A percentile compares a stretch with the other conserved stretches of the same genome.
These are phyloP conservation scores for Oreohelix idahoensis DNA, from an alignment of 1,140 invertebrate species.

Conservation along the genomic window DNA sequence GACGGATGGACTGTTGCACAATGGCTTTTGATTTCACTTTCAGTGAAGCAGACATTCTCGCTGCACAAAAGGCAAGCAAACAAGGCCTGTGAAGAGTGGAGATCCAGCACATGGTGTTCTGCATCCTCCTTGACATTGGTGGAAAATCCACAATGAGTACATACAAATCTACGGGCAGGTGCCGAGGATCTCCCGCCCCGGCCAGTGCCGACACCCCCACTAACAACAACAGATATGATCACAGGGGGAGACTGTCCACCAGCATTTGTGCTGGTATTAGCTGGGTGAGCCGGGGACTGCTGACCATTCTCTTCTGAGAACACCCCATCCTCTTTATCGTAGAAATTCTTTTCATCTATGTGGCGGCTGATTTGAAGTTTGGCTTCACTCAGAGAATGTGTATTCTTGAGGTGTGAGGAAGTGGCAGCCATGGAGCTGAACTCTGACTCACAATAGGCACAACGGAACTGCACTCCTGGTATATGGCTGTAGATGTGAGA, in stretches of 20 bases:
- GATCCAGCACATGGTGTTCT: constrained; percentile 50
- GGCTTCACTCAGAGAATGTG: constrained; percentile 48
- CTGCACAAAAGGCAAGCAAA: constrained; percentile 63
- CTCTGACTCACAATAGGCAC: constrained; percentile 50
- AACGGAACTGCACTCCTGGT: constrained; percentile 53
- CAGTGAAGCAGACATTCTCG: constrained; percentile 50
- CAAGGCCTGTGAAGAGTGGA: constrained; percentile 52
- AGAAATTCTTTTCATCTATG: constrained; percentile 50
- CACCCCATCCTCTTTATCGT: constrained; percentile 38
- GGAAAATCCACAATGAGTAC: constrained; percentile 58
- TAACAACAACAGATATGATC: constrained; percentile 54
- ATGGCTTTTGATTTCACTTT: constrained; percentile 56
- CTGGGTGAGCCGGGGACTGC: background rate
- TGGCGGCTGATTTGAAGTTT: constrained; percentile 48
- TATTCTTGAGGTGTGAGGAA: constrained; percentile 50
- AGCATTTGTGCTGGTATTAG: background rate
- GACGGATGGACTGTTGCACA: constrained; percentile 58
- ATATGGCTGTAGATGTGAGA: constrained; percentile 59
- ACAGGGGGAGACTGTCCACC: constrained; percentile 45
- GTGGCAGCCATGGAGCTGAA: constrained; percentile 49
- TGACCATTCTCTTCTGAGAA: background rate
- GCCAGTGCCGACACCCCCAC: constrained; percentile 22
- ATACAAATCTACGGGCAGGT: constrained; percentile 48
- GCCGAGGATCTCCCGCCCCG: background rate
- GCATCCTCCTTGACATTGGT: constrained; percentile 54